Base-by-base conservation (phyloP, 2,888 invertebrate genomes). In the Bellardia bayeri region DNA sequence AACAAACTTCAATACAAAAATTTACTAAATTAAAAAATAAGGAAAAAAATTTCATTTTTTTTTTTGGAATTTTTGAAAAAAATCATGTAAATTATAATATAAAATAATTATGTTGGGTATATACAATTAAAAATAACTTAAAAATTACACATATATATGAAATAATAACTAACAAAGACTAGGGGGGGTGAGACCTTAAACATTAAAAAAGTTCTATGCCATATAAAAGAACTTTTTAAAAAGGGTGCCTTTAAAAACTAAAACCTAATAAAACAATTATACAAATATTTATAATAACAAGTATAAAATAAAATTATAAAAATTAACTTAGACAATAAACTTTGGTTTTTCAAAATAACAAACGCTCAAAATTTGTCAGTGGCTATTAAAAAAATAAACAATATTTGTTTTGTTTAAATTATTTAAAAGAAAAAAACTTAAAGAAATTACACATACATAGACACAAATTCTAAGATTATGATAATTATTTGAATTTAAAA, bases 151-250 rank as follows among this genome's bases (percentile, higher is more conserved):
- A 72, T 56, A 37, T 72, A 16, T 54, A 72, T 56, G 69, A 74
- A 85, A 82, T 85, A 79, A 87, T 40, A 82, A 82, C 87, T 87
- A 87, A 85, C 79, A 87, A 85, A 87, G 87, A 87, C 87, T 87
- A 83, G 85, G 85, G 85, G 85, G 79, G 79, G 85, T 78, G 88
- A 86, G 86, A 81, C 80, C 75, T 81, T 83, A 83, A 86, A 75
- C 49, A 42, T 63, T 56, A 72, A 23, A 11, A 85, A 45, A 13
- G 3, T 11, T 2, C 74, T 69, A 71, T 64, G 69, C 45, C 42
- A 45, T 51, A 69, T 72, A 61, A 72, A 14, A 64, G 66, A 74
- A 82, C 81, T 45, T 66, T 58, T 54, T 75, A 69, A 58, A 68
- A 81, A 45, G 37, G 66, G 83, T 87, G 87, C 87, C 37, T 79